Evolutionary conservation across 2,797 vertebrate species (phyloP).

Genomic region (Oryzias dopingdopingensis): DNA sequence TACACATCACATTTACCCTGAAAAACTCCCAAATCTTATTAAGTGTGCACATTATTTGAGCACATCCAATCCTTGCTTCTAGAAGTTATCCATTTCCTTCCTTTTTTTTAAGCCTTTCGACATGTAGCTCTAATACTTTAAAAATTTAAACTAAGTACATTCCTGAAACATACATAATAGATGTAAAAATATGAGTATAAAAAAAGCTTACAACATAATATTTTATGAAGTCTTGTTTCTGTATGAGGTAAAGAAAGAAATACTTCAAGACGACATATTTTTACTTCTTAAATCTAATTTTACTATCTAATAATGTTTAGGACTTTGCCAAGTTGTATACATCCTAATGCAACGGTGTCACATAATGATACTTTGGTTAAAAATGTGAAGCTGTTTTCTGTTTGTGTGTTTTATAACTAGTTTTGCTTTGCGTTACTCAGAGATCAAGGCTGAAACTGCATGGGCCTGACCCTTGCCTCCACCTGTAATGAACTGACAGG

Average conservation of each 20-base stretch:
- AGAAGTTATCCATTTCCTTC: neutral
- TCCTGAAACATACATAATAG: neutral
- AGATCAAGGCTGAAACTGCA: too few species aligned
- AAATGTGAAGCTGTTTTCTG: too few species aligned
- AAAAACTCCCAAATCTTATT: neutral
- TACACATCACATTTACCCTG: too few species aligned
- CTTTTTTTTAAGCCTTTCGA: neutral
- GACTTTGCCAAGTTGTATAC: too few species aligned
- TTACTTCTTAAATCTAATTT: too few species aligned
- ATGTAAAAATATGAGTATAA: neutral
- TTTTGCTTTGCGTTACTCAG: too few species aligned
- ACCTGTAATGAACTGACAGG: too few species aligned
- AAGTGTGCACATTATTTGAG: neutral
- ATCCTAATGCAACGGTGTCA: too few species aligned
- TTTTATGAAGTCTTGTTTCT: neutral
- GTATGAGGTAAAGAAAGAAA: neutral
- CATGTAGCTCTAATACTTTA: neutral
- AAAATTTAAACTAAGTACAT: constrained; percentile 1
- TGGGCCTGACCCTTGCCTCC: too few species aligned
- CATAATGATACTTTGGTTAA: too few species aligned
- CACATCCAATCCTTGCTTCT: neutral
- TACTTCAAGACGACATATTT: neutral
- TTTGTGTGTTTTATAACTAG: too few species aligned
- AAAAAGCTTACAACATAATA: neutral
- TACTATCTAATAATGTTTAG: too few species aligned